Evolutionary conservation across 35 echinoderm and acorn worm species (phyloP), one percentile per base, ranked within the genome.

Genomic region (Eucidaris tribuloides): DNA sequence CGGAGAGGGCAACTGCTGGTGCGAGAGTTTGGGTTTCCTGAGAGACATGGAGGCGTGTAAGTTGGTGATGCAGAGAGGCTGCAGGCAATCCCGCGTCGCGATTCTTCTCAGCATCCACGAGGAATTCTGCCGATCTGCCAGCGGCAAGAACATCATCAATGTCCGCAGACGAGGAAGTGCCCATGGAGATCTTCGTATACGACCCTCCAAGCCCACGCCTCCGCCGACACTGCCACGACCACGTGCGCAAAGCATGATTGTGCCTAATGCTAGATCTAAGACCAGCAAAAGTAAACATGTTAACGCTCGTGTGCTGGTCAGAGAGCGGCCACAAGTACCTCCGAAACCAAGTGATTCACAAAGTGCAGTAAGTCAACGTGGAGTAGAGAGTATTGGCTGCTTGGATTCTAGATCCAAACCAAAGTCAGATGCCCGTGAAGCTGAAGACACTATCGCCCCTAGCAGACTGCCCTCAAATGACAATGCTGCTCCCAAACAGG

Each of bases 151-250:
- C 5, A 74, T 74, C 38, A 74, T 74, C 38, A 74, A 41, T 44
- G 44, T 40, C 29, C 29, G 68, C 28, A 74, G 68, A 24, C 14
- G 68, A 44, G 68, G 68, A 74, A 74, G 68, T 74, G 68, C 68
- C 41, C 68, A 74, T 74, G 68, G 68, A 24, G 68, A 74, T 20
- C 38, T 74, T 7, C 14, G 68, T 4, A 40, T 74, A 22, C 29
- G 34, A 40, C 68, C 35, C 40, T 74, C 68, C 14, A 74, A 74
- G 37, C 11, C 20, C 11, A 40, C 37, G 24, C 68, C 68, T 15
- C 68, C 68, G 40, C 68, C 68, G 37, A 74, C 68, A 44, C 68
- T 74, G 34, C 68, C 68, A 74, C 68, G 68, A 6, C 68, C 68
- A 3, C 38, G 68, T 25, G 68, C 68, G 38, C 68, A 74, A 44